Percentiles rank a stretch among this genome's conserved stretches.
Conservation (phyloP, 2,113 vertebrate species). For the Uropsilus gracilis region DNA sequence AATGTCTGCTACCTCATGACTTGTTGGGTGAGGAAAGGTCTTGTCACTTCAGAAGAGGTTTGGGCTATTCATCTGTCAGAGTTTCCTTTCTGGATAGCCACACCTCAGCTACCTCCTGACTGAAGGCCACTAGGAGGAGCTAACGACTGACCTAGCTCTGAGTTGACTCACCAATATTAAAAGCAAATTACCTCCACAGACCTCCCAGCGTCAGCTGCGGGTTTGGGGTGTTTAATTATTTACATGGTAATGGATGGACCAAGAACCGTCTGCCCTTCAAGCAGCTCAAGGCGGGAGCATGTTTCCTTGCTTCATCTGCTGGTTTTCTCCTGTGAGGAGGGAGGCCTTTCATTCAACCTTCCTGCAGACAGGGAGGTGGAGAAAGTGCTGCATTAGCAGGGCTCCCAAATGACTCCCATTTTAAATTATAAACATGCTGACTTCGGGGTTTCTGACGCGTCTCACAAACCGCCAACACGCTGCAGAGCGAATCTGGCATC, state of each 20-base stretch:
- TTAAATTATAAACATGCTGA: background rate
- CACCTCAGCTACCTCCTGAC: background rate
- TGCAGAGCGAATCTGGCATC: background rate
- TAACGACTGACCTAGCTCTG: conserved; percentile 73
- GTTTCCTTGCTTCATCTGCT: background rate
- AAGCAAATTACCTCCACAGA: conserved; percentile 50
- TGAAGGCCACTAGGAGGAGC: conserved; percentile 77
- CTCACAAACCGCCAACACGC: background rate
- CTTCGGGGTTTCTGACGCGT: background rate
- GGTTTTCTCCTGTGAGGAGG: conserved; percentile 6
- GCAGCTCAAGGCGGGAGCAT: conserved; percentile 29
- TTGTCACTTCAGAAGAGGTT: background rate
- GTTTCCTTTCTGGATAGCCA: background rate
- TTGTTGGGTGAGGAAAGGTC: background rate
- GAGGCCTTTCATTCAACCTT: conserved; percentile 34
- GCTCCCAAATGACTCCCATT: conserved; percentile 4
- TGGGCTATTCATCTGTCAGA: background rate
- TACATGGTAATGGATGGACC: conserved; percentile 74
- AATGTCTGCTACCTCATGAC: background rate
- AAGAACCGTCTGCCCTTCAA: conserved; percentile 66
- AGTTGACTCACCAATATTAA: conserved; percentile 16
- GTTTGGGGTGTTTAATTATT: conserved; percentile 73
- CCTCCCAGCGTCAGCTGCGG: background rate
- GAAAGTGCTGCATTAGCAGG: conserved; percentile 52
- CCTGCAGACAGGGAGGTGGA: conserved; percentile 9